phyloP scores from a whole-genome alignment of 2,797 vertebrate species.

The Gallirallus australis region DNA sequence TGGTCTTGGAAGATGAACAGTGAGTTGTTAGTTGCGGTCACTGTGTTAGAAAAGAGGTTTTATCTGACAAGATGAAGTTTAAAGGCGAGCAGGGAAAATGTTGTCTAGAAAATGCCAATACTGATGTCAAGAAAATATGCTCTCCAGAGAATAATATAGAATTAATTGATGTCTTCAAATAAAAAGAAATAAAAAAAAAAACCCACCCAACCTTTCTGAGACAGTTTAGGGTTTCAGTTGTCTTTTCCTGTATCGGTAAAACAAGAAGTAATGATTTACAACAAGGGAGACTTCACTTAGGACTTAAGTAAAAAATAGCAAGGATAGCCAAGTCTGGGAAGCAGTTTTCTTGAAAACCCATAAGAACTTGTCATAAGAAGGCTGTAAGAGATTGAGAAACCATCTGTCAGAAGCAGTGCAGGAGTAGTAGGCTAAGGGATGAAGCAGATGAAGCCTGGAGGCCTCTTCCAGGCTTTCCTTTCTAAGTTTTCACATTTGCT shows the following conservation, averaged over 20 bases:
- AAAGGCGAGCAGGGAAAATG: neutral
- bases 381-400: neutral
- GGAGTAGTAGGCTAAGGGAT: neutral
- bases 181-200: neutral
- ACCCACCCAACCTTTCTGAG: neutral
- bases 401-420: neutral
- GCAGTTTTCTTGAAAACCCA: neutral
- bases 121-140: neutral
- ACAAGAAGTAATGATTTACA: neutral
- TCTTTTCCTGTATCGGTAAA: neutral
- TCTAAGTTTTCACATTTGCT: neutral
- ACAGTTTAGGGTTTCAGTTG: accelerated
- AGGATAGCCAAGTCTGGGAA: neutral
- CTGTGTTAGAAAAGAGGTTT: neutral
- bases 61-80: neutral
- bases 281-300: neutral
- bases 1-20: neutral
- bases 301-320: neutral
- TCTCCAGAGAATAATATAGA: neutral
- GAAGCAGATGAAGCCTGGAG: neutral
- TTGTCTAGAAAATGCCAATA: neutral
- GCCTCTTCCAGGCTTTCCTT: conserved; percentile 2
- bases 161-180: neutral
- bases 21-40: neutral
- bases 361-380: neutral